Evolutionary conservation across 2,113 vertebrate genomes (phyloP).

Genomic region (Equus quagga): DNA sequence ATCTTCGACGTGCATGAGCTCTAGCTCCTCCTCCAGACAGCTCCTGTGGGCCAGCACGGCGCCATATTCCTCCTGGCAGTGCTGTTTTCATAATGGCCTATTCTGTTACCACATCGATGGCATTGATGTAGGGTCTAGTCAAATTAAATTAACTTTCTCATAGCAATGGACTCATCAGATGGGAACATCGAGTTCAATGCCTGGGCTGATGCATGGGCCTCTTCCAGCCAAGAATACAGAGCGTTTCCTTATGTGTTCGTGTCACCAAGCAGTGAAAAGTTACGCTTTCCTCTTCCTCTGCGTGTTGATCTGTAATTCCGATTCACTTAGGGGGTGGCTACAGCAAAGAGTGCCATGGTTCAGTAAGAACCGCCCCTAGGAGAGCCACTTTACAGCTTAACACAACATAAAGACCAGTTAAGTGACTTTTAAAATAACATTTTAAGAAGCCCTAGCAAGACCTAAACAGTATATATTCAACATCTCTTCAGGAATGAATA

Average conservation of each 20-base stretch:
- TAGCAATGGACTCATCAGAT: not conserved
- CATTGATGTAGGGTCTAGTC: not conserved
- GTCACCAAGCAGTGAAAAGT: too few species aligned
- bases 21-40: not conserved
- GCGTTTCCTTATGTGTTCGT: accelerated
- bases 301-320: not conserved
- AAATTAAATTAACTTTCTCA: conserved; percentile 53
- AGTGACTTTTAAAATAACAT: not conserved
- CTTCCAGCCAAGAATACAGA: not conserved
- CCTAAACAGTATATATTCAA: not conserved
- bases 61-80: not conserved
- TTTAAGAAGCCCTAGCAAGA: not conserved
- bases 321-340: not conserved
- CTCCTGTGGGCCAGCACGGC: not conserved
- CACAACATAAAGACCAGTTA: not conserved
- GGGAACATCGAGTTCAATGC: not conserved
- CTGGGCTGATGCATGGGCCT: too few species aligned
- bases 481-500: not conserved
- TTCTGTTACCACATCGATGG: not conserved
- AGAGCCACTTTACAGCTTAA: not conserved
- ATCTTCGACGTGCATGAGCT: not conserved
- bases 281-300: not conserved
- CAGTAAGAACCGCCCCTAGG: not conserved
- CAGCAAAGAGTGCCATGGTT: not conserved
- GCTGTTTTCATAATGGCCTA: not conserved